Conservation (phyloP, 2,888 invertebrate species). For the Xanthorhoe designata region DNA sequence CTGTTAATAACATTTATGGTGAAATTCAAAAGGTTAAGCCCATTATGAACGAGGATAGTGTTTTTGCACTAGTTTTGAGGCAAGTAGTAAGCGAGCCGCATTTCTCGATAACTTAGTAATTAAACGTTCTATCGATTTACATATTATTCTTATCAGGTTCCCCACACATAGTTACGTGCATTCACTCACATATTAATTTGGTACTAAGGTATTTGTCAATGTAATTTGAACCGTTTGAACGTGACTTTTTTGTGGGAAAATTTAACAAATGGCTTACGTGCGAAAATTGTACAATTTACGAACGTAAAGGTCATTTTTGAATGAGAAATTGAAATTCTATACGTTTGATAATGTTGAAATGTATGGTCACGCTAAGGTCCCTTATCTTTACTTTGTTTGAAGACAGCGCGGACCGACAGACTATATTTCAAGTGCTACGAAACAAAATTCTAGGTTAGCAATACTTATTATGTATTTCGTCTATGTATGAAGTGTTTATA, state of each 20-base stretch:
- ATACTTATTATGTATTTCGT: no score
- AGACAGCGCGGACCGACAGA: no score
- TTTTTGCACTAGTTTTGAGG: slow-evolving; percentile 58
- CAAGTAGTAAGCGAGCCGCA: slow-evolving; percentile 59
- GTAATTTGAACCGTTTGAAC: slow-evolving; percentile 39
- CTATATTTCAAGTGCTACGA: neutral
- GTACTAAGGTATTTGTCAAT: slow-evolving; percentile 43
- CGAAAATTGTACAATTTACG: slow-evolving; percentile 15
- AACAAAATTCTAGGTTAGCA: no score
- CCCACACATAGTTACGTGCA: slow-evolving; percentile 29
- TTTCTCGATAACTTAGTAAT: slow-evolving; percentile 52
- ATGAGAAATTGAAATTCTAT: slow-evolving; percentile 3
- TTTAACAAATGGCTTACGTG: slow-evolving; percentile 24
- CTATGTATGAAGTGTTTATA: no score
- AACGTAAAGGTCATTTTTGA: neutral
- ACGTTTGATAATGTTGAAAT: slow-evolving; percentile 6
- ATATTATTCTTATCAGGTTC: slow-evolving; percentile 46
- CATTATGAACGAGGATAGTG: slow-evolving; percentile 59
- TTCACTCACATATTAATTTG: slow-evolving; percentile 37
- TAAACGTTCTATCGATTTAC: slow-evolving; percentile 49
- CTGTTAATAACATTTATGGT: slow-evolving; percentile 70
- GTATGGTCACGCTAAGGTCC: slow-evolving; percentile 6
- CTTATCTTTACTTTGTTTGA: neutral
- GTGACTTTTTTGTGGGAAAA: slow-evolving; percentile 43
- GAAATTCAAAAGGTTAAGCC: slow-evolving; percentile 75